Base-by-base conservation (phyloP, 1,140 invertebrate genomes). In the Drosophila sproati region DNA sequence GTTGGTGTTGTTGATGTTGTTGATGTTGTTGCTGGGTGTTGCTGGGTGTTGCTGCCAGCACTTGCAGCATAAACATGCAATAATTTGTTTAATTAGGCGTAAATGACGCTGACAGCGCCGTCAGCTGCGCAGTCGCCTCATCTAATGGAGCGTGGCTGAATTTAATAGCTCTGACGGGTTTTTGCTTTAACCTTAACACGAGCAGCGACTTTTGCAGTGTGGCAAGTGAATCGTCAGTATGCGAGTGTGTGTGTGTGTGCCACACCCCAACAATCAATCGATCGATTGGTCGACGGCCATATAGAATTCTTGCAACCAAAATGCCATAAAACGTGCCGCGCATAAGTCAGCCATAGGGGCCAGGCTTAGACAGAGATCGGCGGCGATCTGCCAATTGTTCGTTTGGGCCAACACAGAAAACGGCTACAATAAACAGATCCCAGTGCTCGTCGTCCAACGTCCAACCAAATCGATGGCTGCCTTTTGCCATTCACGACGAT, bases 71-170 rank as follows among this genome's bases (percentile, higher is more conserved):
- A 78, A 82, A 69, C 56, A 71, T 73, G 63, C 85, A 89, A 81
- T 89, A 89, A 88, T 88, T 88, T 88, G 85, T 80, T 88, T 88
- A 88, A 88, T 88, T 88, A 88, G 80, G 85, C 85, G 85, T 88
- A 85, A 85, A 87, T 83, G 83, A 83, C 69, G 85, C 83, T 63
- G 76, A 71, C 82, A 62, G 73, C 78, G 72, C 34, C 31, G 75
- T 29, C 45, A 31, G 45, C 72, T 39, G 61, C 82, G 57, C 63
- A 50, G 73, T 31, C 35, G 74, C 32, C 47, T 60, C 64, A 52
- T 79, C 85, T 87, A 87, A 87, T 87, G 83, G 85, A 87, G 83
- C 83, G 80, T 87, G 67, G 77, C 85, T 71, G 83, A 89, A 85
- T 89, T 83, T 87, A 87, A 87, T 89, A 57, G 83, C 77, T 89